A percentile compares a stretch with the other conserved stretches of the same genome.
Evolutionary conservation across 2,888 invertebrate species (phyloP).

Genomic region (Schrankia costaestrigalis): DNA sequence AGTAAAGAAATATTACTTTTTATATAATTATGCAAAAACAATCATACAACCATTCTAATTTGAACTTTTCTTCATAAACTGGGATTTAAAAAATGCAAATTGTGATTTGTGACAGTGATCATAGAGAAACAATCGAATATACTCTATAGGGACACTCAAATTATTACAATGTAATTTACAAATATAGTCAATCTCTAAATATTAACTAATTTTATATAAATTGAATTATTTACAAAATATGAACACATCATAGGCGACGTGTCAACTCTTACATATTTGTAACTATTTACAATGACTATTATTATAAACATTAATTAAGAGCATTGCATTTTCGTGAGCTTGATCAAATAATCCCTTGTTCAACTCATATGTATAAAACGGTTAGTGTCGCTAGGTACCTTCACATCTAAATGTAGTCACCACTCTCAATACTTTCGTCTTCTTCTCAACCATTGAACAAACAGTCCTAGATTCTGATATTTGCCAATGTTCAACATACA

Average conservation of each 20-base stretch:
- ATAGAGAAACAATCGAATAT: constrained; percentile 66
- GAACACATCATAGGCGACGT: constrained; percentile 61
- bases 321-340: constrained; percentile 75
- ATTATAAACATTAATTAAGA: constrained; percentile 69
- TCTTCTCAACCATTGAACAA: constrained; percentile 44
- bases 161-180: constrained; percentile 75
- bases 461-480: constrained; percentile 40
- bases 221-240: constrained; percentile 76
- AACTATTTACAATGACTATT: constrained; percentile 79
- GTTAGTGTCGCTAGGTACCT: constrained; percentile 33
- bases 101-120: constrained; percentile 77
- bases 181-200: constrained; percentile 74
- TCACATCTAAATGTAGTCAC: constrained; percentile 41
- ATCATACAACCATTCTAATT: constrained; percentile 63
- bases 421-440: constrained; percentile 32
- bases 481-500: constrained; percentile 35
- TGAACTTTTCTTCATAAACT: constrained; percentile 56
- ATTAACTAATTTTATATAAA: constrained; percentile 68
- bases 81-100: constrained; percentile 65
- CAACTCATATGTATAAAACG: constrained; percentile 46
- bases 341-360: constrained; percentile 74
- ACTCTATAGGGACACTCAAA: constrained; percentile 71
- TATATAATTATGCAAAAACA: constrained; percentile 64
- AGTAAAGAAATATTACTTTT: constrained; percentile 49
- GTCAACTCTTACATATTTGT: constrained; percentile 66